Evolutionary conservation across 1,140 invertebrate genomes (phyloP).

Genomic region (Panulirus ornatus): DNA sequence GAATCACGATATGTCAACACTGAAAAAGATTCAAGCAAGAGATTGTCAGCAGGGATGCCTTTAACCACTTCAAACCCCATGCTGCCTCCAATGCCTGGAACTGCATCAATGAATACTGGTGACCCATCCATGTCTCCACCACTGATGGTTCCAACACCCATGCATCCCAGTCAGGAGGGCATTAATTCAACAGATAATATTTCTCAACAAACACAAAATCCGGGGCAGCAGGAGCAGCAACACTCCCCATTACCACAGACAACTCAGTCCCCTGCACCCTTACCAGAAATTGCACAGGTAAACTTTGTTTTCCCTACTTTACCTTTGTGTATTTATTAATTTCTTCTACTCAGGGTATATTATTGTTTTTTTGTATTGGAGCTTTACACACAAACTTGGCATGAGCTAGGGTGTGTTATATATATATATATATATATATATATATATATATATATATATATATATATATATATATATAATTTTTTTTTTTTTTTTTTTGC

Average conservation of each 20-base stretch:
- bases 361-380: no score
- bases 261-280: neutral
- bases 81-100: constrained; percentile 34
- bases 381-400: no score
- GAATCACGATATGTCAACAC: constrained; percentile 55
- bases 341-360: no score
- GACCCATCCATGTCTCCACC: constrained; percentile 10
- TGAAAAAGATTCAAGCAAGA: neutral
- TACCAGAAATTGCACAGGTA: constrained; percentile 26
- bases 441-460: no score
- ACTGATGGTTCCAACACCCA: constrained; percentile 15
- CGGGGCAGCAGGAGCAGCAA: constrained; percentile 17
- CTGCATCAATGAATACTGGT: neutral
- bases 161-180: constrained; percentile 25
- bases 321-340: no score
- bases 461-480: no score
- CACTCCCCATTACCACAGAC: neutral
- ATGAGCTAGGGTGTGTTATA: no score
- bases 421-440: no score
- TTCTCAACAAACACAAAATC: neutral
- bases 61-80: neutral
- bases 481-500: no score
- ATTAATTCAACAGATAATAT: neutral
- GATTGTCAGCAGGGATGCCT: constrained; percentile 1
- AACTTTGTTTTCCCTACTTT: no score